Evolutionary conservation across 2,113 vertebrate genomes (phyloP).

Genomic region (Ailuropoda melanoleuca): DNA sequence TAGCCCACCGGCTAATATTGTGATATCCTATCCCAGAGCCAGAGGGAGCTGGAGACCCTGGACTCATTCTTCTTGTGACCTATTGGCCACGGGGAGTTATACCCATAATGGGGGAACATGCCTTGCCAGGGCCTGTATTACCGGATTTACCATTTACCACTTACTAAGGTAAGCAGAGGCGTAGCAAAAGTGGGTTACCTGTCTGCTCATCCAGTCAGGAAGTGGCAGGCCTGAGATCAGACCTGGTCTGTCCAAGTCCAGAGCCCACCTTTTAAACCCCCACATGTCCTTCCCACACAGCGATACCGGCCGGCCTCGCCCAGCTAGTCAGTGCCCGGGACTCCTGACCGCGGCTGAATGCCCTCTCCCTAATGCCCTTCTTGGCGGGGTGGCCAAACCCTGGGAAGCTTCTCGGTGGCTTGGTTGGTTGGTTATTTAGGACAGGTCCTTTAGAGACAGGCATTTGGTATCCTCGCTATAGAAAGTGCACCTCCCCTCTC

Average conservation of each 20-base stretch:
- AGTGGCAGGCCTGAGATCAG: not conserved
- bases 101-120: fast-evolving
- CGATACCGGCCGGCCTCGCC: not conserved
- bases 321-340: not conserved
- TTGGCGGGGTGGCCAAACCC: not conserved
- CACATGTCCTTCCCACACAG: not conserved
- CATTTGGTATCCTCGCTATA: not conserved
- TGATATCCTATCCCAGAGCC: not conserved
- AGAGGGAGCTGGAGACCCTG: not conserved
- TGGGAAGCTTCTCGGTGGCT: not conserved
- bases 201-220: too few relatives aligned
- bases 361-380: not conserved
- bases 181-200: not conserved
- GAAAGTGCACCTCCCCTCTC: not conserved
- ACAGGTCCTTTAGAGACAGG: not conserved
- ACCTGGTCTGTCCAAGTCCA: not conserved
- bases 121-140: not conserved
- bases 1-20: not conserved
- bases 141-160: not conserved
- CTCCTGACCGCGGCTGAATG: not conserved
- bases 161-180: not conserved
- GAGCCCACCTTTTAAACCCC: not conserved
- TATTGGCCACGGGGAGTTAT: not conserved
- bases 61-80: not conserved
- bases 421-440: not conserved